Evolutionary conservation across 2,888 invertebrate species (phyloP).

Genomic region (Entomobrya proxima): DNA sequence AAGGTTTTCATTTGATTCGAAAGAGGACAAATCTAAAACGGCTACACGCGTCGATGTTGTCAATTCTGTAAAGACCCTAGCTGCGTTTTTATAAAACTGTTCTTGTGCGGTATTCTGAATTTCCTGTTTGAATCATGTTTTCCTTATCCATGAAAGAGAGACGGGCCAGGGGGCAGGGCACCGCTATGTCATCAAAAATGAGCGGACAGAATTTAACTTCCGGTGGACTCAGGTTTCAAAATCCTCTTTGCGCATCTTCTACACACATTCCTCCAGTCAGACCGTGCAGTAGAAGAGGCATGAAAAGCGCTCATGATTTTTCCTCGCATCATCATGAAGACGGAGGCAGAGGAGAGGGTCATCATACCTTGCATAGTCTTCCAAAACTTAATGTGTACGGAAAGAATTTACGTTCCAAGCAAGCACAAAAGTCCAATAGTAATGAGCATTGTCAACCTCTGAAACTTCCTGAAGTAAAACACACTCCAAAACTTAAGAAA

Average conservation of each 20-base stretch:
- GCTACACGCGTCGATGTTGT: neutral
- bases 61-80: too few relatives aligned
- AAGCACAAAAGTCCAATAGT: too few relatives aligned
- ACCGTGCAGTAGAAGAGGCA: neutral
- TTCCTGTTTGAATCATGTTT: neutral
- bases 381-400: neutral
- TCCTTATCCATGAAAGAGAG: neutral
- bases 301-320: neutral
- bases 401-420: neutral
- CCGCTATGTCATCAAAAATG: neutral
- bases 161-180: neutral
- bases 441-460: constrained; percentile 1
- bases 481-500: constrained; percentile 18
- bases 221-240: neutral
- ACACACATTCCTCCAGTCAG: neutral
- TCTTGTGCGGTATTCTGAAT: neutral
- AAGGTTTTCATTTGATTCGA: neutral
- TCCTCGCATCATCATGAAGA: neutral
- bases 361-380: neutral
- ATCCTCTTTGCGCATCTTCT: neutral
- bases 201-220: neutral
- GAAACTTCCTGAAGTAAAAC: constrained; percentile 24
- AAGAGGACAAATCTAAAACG: neutral
- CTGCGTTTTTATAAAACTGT: too few relatives aligned
- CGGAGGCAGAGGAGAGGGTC: neutral